A percentile compares a stretch with the other conserved stretches of the same genome.
These are phyloP conservation scores for Campoletis raptor DNA, from an alignment of 2,888 invertebrate genomes.

Conservation along the genomic window DNA sequence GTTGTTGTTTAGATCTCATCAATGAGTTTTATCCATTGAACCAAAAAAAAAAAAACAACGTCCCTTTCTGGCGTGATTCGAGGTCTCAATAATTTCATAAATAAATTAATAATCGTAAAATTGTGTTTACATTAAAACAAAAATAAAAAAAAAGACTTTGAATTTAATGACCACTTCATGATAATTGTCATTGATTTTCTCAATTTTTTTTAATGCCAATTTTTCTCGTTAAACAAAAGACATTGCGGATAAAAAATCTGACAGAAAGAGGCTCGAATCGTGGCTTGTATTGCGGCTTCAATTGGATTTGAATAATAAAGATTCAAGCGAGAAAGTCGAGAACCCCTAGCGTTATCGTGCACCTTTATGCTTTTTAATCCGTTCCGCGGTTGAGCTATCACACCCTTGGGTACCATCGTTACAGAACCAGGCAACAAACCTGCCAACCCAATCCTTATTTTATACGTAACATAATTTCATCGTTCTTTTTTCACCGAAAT, in stretches of 20 bases:
- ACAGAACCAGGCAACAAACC: conserved; percentile 17
- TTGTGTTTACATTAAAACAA: background rate
- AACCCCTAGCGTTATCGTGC: conserved; percentile 74
- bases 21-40: background rate
- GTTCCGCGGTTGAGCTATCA: conserved; percentile 78
- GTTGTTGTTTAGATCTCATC: conserved; percentile 37
- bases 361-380: conserved; percentile 81
- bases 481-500: background rate
- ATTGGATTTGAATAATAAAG: conserved; percentile 83
- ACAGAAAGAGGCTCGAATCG: conserved; percentile 51
- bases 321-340: conserved; percentile 73
- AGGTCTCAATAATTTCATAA: background rate
- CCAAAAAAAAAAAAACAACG: background rate
- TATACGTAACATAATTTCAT: conserved; percentile 5
- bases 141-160: background rate
- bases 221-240: background rate
- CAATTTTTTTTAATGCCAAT: background rate
- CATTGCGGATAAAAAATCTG: conserved; percentile 33
- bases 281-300: conserved; percentile 74
- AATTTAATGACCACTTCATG: background rate
- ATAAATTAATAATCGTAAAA: background rate
- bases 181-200: background rate
- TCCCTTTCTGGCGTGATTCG: no score
- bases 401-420: conserved; percentile 66
- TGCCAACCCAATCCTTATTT: conserved; percentile 4